These are phyloP conservation scores for Corynorhinus townsendii DNA, from an alignment of 2,113 vertebrate species.

Conservation along the genomic window DNA sequence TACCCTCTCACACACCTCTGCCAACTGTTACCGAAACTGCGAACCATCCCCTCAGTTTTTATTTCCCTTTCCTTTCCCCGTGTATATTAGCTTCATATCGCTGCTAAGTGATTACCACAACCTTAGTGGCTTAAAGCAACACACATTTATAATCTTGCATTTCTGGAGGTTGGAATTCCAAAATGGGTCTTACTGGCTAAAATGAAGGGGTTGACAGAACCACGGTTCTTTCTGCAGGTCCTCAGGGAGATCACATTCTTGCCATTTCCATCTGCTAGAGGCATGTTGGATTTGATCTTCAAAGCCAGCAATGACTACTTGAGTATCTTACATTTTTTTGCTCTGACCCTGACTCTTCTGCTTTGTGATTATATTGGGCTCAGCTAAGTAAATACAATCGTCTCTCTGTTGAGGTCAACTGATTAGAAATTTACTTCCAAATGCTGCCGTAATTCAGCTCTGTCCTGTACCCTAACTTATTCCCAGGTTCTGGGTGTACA, in stretches of 20 bases:
- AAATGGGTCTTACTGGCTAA: neutral
- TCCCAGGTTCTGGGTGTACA: neutral
- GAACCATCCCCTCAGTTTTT: neutral
- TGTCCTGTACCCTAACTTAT: neutral
- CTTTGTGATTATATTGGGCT: neutral
- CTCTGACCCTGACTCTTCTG: neutral
- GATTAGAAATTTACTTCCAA: neutral
- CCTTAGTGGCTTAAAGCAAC: neutral
- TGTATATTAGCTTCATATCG: neutral
- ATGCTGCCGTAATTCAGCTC: neutral
- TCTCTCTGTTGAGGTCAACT: neutral
- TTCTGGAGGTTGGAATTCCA: neutral
- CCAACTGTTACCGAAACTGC: neutral
- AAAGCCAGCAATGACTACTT: neutral
- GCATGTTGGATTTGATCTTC: neutral
- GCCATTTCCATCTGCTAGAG: neutral
- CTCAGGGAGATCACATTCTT: neutral
- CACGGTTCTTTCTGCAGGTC: neutral
- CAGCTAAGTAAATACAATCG: neutral
- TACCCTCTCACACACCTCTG: neutral
- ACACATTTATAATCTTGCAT: neutral
- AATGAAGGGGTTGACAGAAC: neutral
- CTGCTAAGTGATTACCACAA: neutral
- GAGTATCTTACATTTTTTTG: neutral
- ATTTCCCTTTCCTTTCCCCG: fast-evolving